Evolutionary conservation across 2,113 vertebrate species (phyloP), one percentile per base, ranked within the genome.

Genomic region (Bostrychus sinensis): DNA sequence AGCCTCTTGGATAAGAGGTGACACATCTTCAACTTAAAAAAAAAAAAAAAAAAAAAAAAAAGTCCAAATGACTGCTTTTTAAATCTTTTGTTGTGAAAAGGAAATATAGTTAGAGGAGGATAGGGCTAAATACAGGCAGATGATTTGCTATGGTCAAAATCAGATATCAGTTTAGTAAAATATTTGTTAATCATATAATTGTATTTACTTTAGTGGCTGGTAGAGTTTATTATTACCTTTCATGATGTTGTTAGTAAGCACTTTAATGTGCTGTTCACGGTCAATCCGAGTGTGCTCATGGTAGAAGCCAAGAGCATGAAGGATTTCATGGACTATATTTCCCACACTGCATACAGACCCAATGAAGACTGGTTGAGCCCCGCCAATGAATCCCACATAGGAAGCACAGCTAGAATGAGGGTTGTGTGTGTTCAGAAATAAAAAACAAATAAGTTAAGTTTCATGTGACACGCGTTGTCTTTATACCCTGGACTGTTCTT

Each of bases 231-330:
- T n/a, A n/a, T n/a, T 70, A 93, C 93, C 92, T 10, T 67, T 7
- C 17, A 84, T 71, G 37, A 94, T 88, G 53, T 94, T 91, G 0
- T 79, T 6, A 42, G 72, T 67, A 1, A 84, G 17, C 14, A 95
- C 25, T 0, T 22, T 59, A 63, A 95, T 77, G 37, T 91, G 73
- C 0, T 41, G 1, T 0, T 88, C 89, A 0, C 93, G 87, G 68
- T 94, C 93, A 0, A 16, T 57, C 17, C 93, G 77, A 0, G 90
- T 87, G 12, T 95, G 94, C 46, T 95, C 93, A 0, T 95, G 94
- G 74, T 89, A 73, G 72, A 94, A 92, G 12, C 94, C 93, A 30
- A 93, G 70, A 2, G 92, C 76, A 0, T 94, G 94, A 67, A 94
- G 90, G 1, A 94, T 34, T 72, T 95, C 93, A 0, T 94, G 94